Base-by-base conservation (phyloP, 2,797 vertebrate species). In the Catamblyrhynchus diadema region DNA sequence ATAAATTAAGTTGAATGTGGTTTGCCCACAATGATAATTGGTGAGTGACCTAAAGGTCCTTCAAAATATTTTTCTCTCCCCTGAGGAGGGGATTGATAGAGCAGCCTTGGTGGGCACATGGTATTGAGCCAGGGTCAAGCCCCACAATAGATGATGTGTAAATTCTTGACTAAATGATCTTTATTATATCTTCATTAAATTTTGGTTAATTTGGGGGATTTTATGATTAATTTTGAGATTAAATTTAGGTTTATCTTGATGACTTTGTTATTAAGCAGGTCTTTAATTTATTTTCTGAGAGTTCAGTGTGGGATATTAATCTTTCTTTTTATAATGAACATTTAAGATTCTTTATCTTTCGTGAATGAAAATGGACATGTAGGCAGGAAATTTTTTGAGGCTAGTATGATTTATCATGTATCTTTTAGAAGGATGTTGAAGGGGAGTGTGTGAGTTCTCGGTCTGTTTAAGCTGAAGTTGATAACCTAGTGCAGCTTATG, bases 341-440 rank as follows among this genome's bases (percentile, higher is more conserved):
- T 77, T 89, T 66, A 85, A 89, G 67, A 71, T 95, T 77, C 23
- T 32, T 81, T 93, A 62, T 72, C 54, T 86, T 93, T 85, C 51
- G 39, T 70, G 80, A 82, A 93, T 91, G 28, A 79, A 82, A 89
- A 64, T 39, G 39, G 81, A 85, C 74, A 41, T 12, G 20, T 64
- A 87, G 47, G 48, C 61, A 91, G 53, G 69, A 71, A 27, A 11
- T 54, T 75, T 88, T 94, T 92, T 94, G 67, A 89, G 45, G 9
- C 23, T 65, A 22, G 21, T 7, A 20, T 93, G 60, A 80, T 69
- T 75, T 93, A 89, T 90, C n/a, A 20, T 25, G 81, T 86, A 20
- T 73, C 71, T 84, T 65, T 79, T 41, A 82, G 33, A 94, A 88
- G 54, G 64, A 39, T 11, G 1, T 74, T 67, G 65, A 70, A 82